A percentile compares a stretch with the other conserved stretches of the same genome.
Evolutionary conservation across 2,888 invertebrate genomes (phyloP).

Genomic region (Cepaea hortensis): DNA sequence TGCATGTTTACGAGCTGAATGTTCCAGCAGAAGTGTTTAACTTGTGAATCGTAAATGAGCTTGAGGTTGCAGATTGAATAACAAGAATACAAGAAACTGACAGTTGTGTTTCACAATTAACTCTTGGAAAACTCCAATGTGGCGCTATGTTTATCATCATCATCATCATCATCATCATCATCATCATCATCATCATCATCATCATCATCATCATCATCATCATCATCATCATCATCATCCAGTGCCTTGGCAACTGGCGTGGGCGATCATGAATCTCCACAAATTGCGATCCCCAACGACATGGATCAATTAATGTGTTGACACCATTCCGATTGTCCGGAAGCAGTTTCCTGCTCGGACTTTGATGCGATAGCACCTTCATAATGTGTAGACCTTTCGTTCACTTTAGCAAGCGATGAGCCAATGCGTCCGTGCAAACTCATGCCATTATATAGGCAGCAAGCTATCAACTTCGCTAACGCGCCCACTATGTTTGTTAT

Average conservation of each 20-base stretch:
- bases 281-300: too few relatives aligned
- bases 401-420: neutral
- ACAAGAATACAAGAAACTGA: neutral
- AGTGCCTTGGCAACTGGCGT: too few relatives aligned
- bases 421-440: neutral
- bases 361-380: too few relatives aligned
- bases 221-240: neutral
- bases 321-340: too few relatives aligned
- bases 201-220: neutral
- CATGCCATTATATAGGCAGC: too few relatives aligned
- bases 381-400: too few relatives aligned
- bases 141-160: neutral
- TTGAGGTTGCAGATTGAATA: neutral
- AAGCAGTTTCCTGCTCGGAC: too few relatives aligned
- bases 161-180: neutral
- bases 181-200: slow-evolving; percentile 6
- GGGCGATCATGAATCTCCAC: too few relatives aligned
- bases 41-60: neutral
- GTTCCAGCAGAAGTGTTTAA: neutral
- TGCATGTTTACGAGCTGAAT: slow-evolving; percentile 13
- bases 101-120: neutral
- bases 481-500: too few relatives aligned
- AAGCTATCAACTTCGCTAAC: too few relatives aligned
- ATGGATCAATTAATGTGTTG: too few relatives aligned
- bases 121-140: neutral